These are phyloP conservation scores for Leptinotarsa undecemlineata DNA, from an alignment of 1,140 invertebrate species.

Conservation along the genomic window DNA sequence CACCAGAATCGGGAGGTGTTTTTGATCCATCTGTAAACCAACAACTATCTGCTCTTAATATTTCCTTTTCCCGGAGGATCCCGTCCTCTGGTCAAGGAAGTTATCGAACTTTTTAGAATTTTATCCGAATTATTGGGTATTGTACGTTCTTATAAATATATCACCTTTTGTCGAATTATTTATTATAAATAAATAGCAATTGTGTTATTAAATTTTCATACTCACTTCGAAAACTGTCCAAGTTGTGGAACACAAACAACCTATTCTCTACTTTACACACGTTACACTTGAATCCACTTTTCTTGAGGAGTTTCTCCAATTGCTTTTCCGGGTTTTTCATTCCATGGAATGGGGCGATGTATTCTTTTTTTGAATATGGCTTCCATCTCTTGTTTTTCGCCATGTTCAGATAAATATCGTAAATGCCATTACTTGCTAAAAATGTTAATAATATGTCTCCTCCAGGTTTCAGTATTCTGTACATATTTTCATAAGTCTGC, in stretches of 20 bases:
- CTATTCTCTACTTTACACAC: conserved; percentile 68
- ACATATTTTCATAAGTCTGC: conserved; percentile 67
- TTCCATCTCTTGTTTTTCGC: conserved; percentile 64
- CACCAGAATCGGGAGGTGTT: too few species aligned
- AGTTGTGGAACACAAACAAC: conserved; percentile 66
- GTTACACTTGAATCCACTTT: conserved; percentile 68
- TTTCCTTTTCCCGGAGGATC: too few species aligned
- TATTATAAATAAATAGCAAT: too few species aligned
- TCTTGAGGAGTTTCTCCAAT: conserved; percentile 64
- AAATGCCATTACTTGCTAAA: conserved; percentile 71
- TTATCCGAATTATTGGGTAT: too few species aligned
- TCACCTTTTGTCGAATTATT: too few species aligned
- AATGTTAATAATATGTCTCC: conserved; percentile 74
- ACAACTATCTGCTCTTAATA: too few species aligned
- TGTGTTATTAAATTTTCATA: conserved; percentile 17
- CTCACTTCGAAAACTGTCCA: conserved; percentile 64
- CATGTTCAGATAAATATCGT: conserved; percentile 69
- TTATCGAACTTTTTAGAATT: too few species aligned
- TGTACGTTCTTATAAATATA: too few species aligned
- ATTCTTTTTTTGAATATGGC: conserved; percentile 68
- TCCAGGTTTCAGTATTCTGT: conserved; percentile 63
- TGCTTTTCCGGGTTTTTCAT: conserved; percentile 65
- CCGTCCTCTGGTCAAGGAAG: too few species aligned
- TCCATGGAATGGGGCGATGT: conserved; percentile 69
- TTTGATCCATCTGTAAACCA: too few species aligned